These are phyloP conservation scores for Odontomachus brunneus DNA, from an alignment of 1,140 invertebrate species.

Conservation along the genomic window DNA sequence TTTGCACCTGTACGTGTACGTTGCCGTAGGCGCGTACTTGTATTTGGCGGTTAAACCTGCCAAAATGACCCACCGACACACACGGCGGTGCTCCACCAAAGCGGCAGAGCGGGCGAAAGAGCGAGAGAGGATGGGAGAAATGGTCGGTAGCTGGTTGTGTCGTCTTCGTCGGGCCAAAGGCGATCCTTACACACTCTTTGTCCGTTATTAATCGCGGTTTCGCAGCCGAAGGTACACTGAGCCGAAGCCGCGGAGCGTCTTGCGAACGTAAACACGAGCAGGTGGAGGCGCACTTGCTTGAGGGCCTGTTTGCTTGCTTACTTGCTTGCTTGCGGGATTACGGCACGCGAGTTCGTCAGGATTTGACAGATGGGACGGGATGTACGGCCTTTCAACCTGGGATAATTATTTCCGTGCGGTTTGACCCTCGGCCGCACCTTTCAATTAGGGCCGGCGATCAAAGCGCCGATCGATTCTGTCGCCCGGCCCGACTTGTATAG, in stretches of 20 bases:
- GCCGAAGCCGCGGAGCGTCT: neutral
- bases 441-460: constrained; percentile 63
- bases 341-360: constrained; percentile 2
- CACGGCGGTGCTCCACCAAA: neutral
- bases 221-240: neutral
- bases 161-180: too few relatives aligned
- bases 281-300: too few relatives aligned
- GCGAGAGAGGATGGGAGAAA: neutral
- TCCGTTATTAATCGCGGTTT: neutral
- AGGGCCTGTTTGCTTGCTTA: too few relatives aligned
- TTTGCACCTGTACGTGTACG: neutral
- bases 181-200: neutral
- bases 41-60: constrained; percentile 55
- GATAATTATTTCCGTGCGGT: constrained; percentile 63
- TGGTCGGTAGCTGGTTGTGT: too few relatives aligned
- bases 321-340: neutral
- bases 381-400: constrained; percentile 44
- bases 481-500: neutral
- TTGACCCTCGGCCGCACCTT: constrained; percentile 30
- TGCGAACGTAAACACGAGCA: neutral
- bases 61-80: constrained; percentile 38
- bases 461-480: constrained; percentile 49
- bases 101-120: neutral
- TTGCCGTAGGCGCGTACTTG: constrained; percentile 43
- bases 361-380: constrained; percentile 34